Conservation (phyloP, 92 coral and sea anemone species). For the Palythoa grandis region DNA sequence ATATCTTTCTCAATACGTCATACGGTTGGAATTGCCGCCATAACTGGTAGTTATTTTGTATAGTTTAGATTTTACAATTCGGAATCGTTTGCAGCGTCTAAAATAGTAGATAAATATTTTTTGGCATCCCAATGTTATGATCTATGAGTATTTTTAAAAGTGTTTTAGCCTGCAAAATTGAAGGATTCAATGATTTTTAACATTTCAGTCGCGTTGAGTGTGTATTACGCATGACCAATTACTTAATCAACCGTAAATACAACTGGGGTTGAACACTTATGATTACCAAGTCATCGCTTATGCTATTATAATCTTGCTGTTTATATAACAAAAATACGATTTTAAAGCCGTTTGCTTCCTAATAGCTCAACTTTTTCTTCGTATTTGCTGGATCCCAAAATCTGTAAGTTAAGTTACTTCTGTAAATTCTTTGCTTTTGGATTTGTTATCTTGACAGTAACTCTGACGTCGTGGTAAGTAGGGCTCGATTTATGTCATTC, state of each 20-base stretch:
- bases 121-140: neutral
- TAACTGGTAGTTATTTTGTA: neutral
- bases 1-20: conserved; percentile 12
- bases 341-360: neutral
- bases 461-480: neutral
- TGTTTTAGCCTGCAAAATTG: neutral
- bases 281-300: conserved; percentile 29
- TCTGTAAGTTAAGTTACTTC: neutral
- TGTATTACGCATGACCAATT: conserved; percentile 22
- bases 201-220: neutral
- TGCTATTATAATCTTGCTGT: conserved; percentile 23
- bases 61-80: neutral
- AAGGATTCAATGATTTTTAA: neutral
- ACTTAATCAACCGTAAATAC: conserved; percentile 24
- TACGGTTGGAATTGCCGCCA: conserved; percentile 16
- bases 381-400: neutral
- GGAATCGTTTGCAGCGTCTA: neutral
- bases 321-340: neutral
- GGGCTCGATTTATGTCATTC: neutral
- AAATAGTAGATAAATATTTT: neutral
- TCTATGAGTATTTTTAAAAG: neutral
- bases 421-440: neutral
- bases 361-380: neutral
- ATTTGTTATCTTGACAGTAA: neutral
- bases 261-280: neutral